Conservation (phyloP, 2,888 invertebrate genomes). For the Apodemia duryi region DNA sequence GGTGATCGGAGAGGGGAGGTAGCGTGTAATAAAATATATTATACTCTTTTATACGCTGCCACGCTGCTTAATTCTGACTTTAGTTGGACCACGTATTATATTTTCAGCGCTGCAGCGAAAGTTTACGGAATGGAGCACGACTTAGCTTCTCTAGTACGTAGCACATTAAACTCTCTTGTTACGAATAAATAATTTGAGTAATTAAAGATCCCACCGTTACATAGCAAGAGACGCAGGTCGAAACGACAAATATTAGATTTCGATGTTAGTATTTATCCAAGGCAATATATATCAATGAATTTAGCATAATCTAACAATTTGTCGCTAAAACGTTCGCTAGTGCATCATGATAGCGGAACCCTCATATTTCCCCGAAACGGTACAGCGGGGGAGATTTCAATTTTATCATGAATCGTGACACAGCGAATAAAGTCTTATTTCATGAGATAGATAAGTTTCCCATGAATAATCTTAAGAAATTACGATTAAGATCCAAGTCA, state of each 20-base stretch:
- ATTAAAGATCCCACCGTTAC: too few species aligned
- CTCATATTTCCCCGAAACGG: conserved; percentile 37
- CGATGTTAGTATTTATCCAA: neutral
- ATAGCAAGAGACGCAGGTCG: too few species aligned
- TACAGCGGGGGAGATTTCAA: conserved; percentile 35
- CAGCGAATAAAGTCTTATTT: conserved; percentile 24
- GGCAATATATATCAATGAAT: conserved; percentile 21
- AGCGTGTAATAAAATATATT: too few species aligned
- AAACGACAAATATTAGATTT: neutral
- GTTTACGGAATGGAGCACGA: too few species aligned
- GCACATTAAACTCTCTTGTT: too few species aligned
- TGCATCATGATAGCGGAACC: conserved; percentile 31
- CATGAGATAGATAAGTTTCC: conserved; percentile 5
- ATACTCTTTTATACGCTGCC: too few species aligned
- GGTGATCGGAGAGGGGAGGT: too few species aligned
- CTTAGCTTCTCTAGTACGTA: too few species aligned
- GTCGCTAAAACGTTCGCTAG: conserved; percentile 30
- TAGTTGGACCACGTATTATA: too few species aligned
- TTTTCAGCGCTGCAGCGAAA: too few species aligned
- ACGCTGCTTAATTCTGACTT: too few species aligned
- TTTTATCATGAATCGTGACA: conserved; percentile 35
- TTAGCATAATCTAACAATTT: conserved; percentile 41
- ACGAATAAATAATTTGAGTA: too few species aligned
- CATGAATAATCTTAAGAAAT: conserved; percentile 8
- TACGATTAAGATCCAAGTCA: neutral